Percentiles rank a stretch among this genome's conserved stretches.
These are phyloP conservation scores for Rhea americana DNA, from an alignment of 2,113 vertebrate genomes.

Conservation along the genomic window DNA sequence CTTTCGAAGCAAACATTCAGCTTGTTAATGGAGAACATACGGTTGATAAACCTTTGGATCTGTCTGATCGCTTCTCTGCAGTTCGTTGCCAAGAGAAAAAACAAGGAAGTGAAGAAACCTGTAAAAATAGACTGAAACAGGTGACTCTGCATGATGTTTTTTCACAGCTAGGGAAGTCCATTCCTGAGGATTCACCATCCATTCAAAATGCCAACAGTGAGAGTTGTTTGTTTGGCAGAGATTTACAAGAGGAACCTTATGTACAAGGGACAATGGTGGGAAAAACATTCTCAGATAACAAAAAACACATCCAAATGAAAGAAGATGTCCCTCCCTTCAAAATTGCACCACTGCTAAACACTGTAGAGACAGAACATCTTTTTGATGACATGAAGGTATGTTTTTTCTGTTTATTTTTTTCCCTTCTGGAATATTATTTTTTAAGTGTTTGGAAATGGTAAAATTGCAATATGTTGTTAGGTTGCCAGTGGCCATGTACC, in stretches of 20 bases:
- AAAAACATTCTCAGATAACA: slow-evolving; percentile 63
- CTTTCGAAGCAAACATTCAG: slow-evolving; percentile 15
- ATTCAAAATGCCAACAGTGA: slow-evolving; percentile 35
- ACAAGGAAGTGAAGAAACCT: slow-evolving; percentile 59
- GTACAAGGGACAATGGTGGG: slow-evolving; percentile 49
- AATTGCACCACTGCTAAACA: slow-evolving; percentile 43
- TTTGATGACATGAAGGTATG: slow-evolving; percentile 73
- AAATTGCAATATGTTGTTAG: slow-evolving; percentile 72
- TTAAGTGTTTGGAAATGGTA: slow-evolving; percentile 39
- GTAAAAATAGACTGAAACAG: slow-evolving; percentile 74
- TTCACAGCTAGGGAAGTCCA: slow-evolving; percentile 51
- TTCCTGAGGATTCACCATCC: slow-evolving; percentile 56
- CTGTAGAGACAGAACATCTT: slow-evolving; percentile 63
- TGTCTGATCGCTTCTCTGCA: slow-evolving; percentile 79
- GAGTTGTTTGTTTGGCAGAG: slow-evolving; percentile 41
- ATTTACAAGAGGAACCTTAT: slow-evolving; percentile 50
- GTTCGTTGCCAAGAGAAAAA: slow-evolving; percentile 69
- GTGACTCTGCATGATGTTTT: slow-evolving; percentile 69
- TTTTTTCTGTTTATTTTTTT: neutral
- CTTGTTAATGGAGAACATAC: slow-evolving; percentile 62
- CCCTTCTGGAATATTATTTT: slow-evolving; percentile 13
- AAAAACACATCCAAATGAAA: slow-evolving; percentile 64
- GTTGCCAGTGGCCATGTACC: slow-evolving; percentile 69
- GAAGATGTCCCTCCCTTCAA: slow-evolving; percentile 70
- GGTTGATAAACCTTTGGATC: slow-evolving; percentile 76